Conservation (phyloP, 2,113 vertebrate species). For the Hippopotamus amphibius region DNA sequence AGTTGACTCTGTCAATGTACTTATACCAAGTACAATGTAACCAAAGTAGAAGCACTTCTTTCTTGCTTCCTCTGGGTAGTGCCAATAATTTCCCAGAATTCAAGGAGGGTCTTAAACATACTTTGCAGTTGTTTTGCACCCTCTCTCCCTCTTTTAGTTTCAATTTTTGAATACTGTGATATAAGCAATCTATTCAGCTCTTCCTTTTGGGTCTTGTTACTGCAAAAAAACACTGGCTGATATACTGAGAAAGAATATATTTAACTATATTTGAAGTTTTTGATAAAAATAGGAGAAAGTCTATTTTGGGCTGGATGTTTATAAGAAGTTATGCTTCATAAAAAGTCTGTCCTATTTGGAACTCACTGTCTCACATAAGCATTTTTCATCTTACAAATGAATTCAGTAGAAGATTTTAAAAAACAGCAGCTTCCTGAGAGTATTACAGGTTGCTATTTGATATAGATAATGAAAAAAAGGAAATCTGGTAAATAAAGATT, state of each 20-base stretch:
- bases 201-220: slow-evolving; percentile 1
- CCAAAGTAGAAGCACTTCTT: neutral
- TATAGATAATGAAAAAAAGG: neutral
- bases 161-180: neutral
- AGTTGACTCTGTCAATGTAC: neutral
- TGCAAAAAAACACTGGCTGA: neutral
- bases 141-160: neutral
- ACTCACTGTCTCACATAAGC: slow-evolving; percentile 8
- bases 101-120: neutral
- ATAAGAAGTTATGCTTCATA: slow-evolving; percentile 52
- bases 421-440: slow-evolving; percentile 22
- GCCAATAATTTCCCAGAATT: neutral
- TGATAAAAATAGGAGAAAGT: slow-evolving; percentile 63
- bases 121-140: neutral
- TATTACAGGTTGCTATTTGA: slow-evolving; percentile 31
- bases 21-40: neutral
- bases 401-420: neutral
- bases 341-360: slow-evolving; percentile 29
- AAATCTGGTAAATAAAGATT: slow-evolving; percentile 4
- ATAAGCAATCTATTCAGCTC: neutral
- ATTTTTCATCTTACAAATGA: slow-evolving; percentile 53
- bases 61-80: neutral
- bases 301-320: slow-evolving; percentile 33
- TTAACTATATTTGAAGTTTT: neutral
- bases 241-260: neutral